A percentile compares a stretch with the other conserved stretches of the same genome.
These are phyloP conservation scores for Plecotus auritus DNA, from an alignment of 2,113 vertebrate genomes.

Conservation along the genomic window DNA sequence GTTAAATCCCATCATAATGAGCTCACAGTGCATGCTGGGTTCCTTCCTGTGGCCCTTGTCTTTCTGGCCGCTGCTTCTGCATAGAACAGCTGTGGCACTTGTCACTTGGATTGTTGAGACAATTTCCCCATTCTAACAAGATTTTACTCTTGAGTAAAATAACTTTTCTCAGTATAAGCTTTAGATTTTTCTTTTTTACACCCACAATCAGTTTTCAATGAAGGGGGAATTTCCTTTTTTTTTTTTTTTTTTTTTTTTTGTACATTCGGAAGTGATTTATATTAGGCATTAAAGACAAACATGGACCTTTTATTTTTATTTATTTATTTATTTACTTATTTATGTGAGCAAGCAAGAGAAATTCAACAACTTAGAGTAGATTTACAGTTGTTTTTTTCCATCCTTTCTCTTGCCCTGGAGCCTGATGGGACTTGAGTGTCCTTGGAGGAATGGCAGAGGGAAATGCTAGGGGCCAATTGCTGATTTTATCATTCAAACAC, in stretches of 20 bases:
- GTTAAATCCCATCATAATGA: constrained; percentile 39
- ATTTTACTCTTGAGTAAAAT: constrained; percentile 80
- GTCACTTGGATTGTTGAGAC: constrained; percentile 67
- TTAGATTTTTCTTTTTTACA: constrained; percentile 59
- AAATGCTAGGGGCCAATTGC: constrained; percentile 87
- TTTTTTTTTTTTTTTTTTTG: not conserved
- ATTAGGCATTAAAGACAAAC: constrained; percentile 69
- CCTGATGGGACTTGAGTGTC: constrained; percentile 87
- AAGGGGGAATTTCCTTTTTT: not conserved
- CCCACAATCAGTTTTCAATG: constrained; percentile 58
- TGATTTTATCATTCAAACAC: constrained; percentile 94
- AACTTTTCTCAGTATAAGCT: constrained; percentile 70
- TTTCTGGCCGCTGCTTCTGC: constrained; percentile 47
- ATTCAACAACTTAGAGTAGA: constrained; percentile 81
- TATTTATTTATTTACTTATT: constrained; percentile 58
- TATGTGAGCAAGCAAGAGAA: constrained; percentile 44
- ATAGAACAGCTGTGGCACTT: constrained; percentile 62
- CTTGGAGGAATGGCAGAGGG: constrained; percentile 89
- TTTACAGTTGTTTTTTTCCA: constrained; percentile 85
- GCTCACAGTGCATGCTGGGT: constrained; percentile 30
- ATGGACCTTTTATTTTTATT: constrained; percentile 27
- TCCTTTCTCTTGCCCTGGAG: constrained; percentile 82
- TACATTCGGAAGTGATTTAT: constrained; percentile 69
- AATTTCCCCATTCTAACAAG: constrained; percentile 77
- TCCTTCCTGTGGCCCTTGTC: constrained; percentile 14